Base-by-base conservation (phyloP, 2,113 vertebrate species). In the Pseudonaja textilis region DNA sequence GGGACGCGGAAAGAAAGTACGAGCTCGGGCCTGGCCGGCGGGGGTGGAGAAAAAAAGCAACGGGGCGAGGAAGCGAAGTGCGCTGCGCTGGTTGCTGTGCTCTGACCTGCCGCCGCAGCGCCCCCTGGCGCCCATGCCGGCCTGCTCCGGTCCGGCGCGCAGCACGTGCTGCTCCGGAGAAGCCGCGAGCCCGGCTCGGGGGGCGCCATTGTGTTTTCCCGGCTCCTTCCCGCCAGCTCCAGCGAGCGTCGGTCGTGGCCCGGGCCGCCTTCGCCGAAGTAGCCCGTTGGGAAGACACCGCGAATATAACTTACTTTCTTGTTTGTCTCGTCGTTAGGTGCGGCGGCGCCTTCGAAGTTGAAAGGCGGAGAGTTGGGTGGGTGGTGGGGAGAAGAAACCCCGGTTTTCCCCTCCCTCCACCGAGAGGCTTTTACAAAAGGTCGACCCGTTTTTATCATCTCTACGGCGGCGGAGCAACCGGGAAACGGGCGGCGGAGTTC, bases 51-150 rank as follows among this genome's bases (percentile, higher is more conserved):
- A 5, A 2, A 5, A 23, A 39, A 26, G 56, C n/a, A 25, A 12
- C 29, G 69, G 59, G 22, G 20, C 26, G n/a, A 93, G 90, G 89
- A 39, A 34, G 45, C 89, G 91, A 93, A 69, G 52, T 92, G 6
- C 92, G 88, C 89, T 61, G 45, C 45, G 85, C 92, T 6, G 52
- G 34, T 64, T 91, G 95, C 95, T 95, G 86, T 90, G 54, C 91
- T 92, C 91, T 96, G 96, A 96, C 96, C 96, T 96, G 94, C 93
- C 94, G 94, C 92, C 93, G 91, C 91, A 29, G 89, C 90, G 95
- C 94, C 94, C 94, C 92, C 95, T 96, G 91, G 90, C 69, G 94
- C 81, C 3, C 34, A 4, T 54, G 6, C 0, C 4, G 2, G 5
- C 5, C 22, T 9, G 3, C 39, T n/a, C 14, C 16, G 18, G 18